Evolutionary conservation across 2,888 invertebrate genomes (phyloP), one percentile per base, ranked within the genome.

Genomic region (Unio delphinus): DNA sequence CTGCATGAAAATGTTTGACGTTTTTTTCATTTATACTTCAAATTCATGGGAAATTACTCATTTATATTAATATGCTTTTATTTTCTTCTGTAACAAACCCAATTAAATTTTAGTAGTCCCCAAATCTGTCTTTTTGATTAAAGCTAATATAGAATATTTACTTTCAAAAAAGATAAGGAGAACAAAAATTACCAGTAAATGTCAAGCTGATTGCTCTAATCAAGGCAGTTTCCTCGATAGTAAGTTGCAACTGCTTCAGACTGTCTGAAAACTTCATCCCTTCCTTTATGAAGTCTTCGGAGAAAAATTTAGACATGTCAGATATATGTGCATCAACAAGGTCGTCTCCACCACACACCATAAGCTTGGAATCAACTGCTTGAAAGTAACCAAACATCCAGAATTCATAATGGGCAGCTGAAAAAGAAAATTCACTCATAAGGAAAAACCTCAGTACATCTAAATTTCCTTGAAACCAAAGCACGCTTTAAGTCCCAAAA

Each of bases 161-260:
- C 15, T 26, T n/a, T 17, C 11, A 15, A 23, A 20, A 8, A 58
- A 8, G 26, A 58, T 11, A 58, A n/a, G 15, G 26, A 26, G 11
- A 11, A 8, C 8, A 61, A 17, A 20, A 61, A 68, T 30, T 68
- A 81, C 81, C 81, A 65, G 77, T 76, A 57, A 70, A 80, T 30
- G 78, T 69, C 7, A 81, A 67, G 20, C 80, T 66, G 23, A 81
- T 75, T 6, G 75, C 81, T 63, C 80, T 64, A 20, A 81, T 56
- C 17, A 81, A 60, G 4, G 76, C 73, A 17, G 80, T 72, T 64
- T 81, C 81, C 57, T 80, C 80, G 23, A 74, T 54, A 17, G 73
- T 73, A 18, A 78, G 58, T n/a, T 77, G 61, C 20, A 81, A 65
- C 28, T 75, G 73, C 57, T 75, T 70, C 34, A 81, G 28, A 11